Conservation (phyloP, 2,797 vertebrate species). For the Takifugu ocellatus region DNA sequence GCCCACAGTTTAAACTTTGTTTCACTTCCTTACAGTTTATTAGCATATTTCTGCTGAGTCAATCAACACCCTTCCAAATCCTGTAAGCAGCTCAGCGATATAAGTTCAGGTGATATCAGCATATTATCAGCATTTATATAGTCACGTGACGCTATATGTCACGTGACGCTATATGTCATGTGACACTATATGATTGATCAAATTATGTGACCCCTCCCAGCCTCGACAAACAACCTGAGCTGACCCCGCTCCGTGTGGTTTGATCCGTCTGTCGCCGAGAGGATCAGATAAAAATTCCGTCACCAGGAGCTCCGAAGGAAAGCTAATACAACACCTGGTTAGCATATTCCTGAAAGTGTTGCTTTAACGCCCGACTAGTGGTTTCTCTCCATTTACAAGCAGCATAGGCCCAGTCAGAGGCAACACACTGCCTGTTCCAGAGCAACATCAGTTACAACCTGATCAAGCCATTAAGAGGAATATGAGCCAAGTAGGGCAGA, state of each 20-base stretch:
- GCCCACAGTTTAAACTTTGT: neutral
- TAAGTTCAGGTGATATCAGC: too few species aligned
- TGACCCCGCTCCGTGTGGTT: neutral
- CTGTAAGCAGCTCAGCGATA: neutral
- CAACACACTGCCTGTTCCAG: conserved; percentile 35
- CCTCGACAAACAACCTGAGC: conserved; percentile 27
- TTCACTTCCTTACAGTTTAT: neutral
- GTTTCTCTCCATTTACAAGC: neutral
- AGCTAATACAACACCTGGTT: conserved; percentile 22
- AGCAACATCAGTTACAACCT: conserved; percentile 52
- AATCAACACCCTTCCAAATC: neutral
- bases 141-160: neutral
- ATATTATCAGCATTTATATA: too few species aligned
- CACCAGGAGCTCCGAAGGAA: neutral
- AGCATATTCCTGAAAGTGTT: conserved; percentile 6
- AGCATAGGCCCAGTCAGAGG: conserved; percentile 17
- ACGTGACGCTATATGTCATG: neutral
- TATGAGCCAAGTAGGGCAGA: conserved; percentile 2
- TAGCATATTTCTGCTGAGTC: neutral
- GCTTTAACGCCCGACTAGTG: conserved; percentile 3
- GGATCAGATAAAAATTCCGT: too few species aligned
- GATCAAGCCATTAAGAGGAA: conserved; percentile 29
- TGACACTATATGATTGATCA: neutral
- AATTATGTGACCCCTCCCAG: neutral
- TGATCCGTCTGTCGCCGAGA: too few species aligned